phyloP scores from a whole-genome alignment of 2,888 invertebrate species.

The Mimumesa dahlbomi region DNA sequence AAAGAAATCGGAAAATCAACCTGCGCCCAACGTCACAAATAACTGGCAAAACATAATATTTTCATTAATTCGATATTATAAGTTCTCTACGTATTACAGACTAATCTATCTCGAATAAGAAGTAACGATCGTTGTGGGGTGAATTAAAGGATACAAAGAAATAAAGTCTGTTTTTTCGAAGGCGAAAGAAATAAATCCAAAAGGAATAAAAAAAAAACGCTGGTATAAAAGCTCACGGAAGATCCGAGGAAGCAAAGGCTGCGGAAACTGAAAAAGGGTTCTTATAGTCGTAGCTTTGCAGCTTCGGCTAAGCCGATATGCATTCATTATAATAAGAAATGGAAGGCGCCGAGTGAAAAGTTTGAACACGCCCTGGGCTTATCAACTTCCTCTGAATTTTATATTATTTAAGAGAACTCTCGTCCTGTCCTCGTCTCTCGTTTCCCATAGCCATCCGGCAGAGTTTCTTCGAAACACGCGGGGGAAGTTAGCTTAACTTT shows the following conservation, averaged over 20 bases:
- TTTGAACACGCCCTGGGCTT: constrained; percentile 74
- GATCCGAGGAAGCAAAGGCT: constrained; percentile 15
- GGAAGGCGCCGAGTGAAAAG: constrained; percentile 70
- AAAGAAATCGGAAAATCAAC: constrained; percentile 1
- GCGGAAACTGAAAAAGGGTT: constrained; percentile 71
- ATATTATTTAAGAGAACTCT: constrained; percentile 78
- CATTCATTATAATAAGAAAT: constrained; percentile 80
- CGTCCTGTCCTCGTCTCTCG: constrained; percentile 36
- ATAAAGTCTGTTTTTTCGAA: no score
- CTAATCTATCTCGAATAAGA: no score
- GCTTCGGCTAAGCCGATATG: constrained; percentile 79
- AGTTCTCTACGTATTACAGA: no score
- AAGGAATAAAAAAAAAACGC: background rate
- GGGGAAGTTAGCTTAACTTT: constrained; percentile 73
- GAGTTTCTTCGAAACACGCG: constrained; percentile 44
- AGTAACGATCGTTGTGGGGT: no score
- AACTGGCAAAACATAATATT: no score
- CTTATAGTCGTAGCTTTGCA: constrained; percentile 65
- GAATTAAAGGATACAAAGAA: no score
- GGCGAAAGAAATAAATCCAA: background rate
- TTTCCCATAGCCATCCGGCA: constrained; percentile 26
- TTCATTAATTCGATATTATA: no score
- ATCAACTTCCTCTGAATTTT: constrained; percentile 79
- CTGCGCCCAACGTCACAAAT: no score
- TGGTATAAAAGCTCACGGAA: background rate